Evolutionary conservation across 2,797 vertebrate species (phyloP), one percentile per base, ranked within the genome.

Genomic region (Eulemur rubriventer): DNA sequence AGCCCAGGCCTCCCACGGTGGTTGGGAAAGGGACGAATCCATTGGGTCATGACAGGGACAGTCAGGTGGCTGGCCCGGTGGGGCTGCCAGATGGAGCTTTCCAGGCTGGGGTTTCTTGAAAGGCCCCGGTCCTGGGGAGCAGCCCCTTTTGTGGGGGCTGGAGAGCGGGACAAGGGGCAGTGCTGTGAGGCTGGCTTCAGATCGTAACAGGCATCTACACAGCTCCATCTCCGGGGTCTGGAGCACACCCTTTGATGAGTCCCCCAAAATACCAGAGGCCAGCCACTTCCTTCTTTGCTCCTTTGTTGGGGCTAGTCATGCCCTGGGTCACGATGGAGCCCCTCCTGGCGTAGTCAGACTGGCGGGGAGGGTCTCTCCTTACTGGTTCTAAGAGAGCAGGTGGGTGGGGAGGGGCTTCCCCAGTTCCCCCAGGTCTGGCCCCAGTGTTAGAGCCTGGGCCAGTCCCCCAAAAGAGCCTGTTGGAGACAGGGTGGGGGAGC

Each of bases 221-320:
- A 22, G 12, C 50, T 72, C 75, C 46, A 1, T 33, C 65, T 95
- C 80, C 28, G 48, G n/a, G 48, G 63, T 26, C 91, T 38, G 88
- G 41, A 6, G 75, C 94, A 89, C 86, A 35, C 12, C 12, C 24
- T 76, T 52, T 13, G 0, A 83, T 79, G 76, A 84, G 22, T 41
- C 84, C 87, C 86, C 96, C 85, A 79, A 59, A 61, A 72, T 75
- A 14, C 92, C 72, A 75, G 84, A 73, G 72, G 35, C 41, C 8
- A 24, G 48, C 50, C 24, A 14, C 78, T 84, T 98, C 96, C 91
- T 97, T 33, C 10, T 76, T 85, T 96, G 72, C 63, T 96, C 80
- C 75, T 85, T 89, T 30, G 69, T 78, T 14, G 26, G 92, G 80
- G 52, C 63, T 85, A 69, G 80, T 35, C 43, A 76, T 78, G 43